Conservation (phyloP, 2,797 vertebrate species). For the Erethizon dorsatum region DNA sequence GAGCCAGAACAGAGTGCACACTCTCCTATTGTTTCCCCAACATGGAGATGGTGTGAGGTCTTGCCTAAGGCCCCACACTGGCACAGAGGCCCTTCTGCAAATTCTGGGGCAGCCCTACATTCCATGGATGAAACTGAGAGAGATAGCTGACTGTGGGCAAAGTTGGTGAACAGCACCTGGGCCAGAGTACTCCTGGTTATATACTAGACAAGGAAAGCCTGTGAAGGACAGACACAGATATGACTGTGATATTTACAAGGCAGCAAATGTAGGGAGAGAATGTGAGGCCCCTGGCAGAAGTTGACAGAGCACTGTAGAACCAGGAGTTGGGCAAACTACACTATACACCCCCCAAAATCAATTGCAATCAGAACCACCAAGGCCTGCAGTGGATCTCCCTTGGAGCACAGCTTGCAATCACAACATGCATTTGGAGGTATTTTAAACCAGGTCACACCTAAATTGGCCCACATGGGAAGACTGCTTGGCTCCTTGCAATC, state of each 20-base stretch:
- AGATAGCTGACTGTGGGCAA: not conserved
- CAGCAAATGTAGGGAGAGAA: not conserved
- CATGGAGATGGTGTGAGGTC: not conserved
- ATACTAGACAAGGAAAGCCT: not conserved
- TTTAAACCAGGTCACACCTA: not conserved
- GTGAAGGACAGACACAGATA: not conserved
- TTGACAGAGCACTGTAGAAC: not conserved
- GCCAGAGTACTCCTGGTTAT: not conserved
- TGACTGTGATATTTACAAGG: not conserved
- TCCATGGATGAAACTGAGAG: not conserved
- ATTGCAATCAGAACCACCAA: not conserved
- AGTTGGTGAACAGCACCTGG: not conserved
- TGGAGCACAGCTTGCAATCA: not conserved
- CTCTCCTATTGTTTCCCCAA: not conserved
- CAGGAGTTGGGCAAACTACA: no score
- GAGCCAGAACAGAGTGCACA: not conserved
- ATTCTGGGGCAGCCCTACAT: not conserved
- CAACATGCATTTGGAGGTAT: not conserved
- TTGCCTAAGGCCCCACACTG: not conserved
- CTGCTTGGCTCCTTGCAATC: not conserved
- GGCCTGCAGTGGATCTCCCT: not conserved
- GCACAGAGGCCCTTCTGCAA: not conserved
- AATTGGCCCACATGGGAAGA: not conserved
- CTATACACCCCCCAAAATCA: not conserved
- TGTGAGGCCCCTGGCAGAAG: not conserved